Evolutionary conservation across 2,797 vertebrate species (phyloP), one percentile per base, ranked within the genome.

Genomic region (Sphaeramia orbicularis): DNA sequence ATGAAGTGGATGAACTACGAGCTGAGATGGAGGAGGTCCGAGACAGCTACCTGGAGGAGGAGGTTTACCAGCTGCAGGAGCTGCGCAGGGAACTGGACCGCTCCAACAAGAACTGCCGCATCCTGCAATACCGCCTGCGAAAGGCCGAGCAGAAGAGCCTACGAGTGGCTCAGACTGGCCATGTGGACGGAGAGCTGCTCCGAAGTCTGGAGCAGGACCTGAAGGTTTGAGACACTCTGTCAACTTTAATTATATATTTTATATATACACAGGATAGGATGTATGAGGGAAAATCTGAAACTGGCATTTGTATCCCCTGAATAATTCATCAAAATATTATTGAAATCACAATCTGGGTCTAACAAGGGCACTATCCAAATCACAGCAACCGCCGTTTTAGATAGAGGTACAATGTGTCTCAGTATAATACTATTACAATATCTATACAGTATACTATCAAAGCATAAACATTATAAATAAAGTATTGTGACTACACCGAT

Each of bases 11-110:
- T 47, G 98, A 99, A 92, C 93, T 99, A 77, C 96, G 95, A 30
- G 97, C 97, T 0, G 98, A 99, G 92, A 99, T 99, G 98, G 98
- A 99, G 91, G 98, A 99, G 91, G 95, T 99, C 92, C 95, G 97
- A 21, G 98, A 99, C 92, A 98, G 94, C 91, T 99, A 99, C 77
- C 93, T 99, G 87, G 98, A 99, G 84, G 98, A 99, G 91, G 98
- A 99, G 87, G 97, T 99, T 65, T 98, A 99, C 91, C 98, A 99
- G 92, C 92, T 99, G 79, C 98, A 99, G 94, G 98, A 99, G 80
- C 95, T 99, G 65, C 95, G 98, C 18, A 88, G 97, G 72, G 98
- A 99, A 80, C 94, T 99, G 84, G 98, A 99, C 90, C 95, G 96
- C 30, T 96, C 98, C 80, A 99, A 99, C 90, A 99, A 99, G 90